Evolutionary conservation across 2,113 vertebrate genomes (phyloP).

Genomic region (Ciconia maguari): DNA sequence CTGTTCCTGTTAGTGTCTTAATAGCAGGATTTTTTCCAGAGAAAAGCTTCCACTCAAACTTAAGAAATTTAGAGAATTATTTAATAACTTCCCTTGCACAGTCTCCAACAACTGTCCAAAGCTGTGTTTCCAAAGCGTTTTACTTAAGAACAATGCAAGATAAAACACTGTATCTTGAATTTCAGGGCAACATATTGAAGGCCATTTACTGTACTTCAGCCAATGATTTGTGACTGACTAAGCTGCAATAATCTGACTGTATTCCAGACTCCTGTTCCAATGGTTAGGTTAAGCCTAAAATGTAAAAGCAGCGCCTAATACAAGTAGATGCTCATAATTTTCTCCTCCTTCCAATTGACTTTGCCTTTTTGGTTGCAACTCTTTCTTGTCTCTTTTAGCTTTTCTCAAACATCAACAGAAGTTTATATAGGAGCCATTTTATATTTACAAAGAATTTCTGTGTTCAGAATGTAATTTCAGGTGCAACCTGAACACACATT

Average conservation of each 20-base stretch:
- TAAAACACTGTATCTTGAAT: not conserved
- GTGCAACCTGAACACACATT: not conserved
- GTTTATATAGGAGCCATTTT: not conserved
- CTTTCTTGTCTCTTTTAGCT: not conserved
- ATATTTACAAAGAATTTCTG: not conserved
- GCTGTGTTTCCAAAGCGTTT: not conserved
- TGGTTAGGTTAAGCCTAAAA: not conserved
- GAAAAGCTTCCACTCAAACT: not conserved
- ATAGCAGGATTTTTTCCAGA: not conserved
- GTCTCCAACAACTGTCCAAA: not conserved
- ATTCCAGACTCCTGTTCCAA: not conserved
- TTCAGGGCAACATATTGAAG: not conserved
- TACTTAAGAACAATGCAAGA: not conserved
- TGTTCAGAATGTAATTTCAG: not conserved
- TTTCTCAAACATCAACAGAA: not conserved
- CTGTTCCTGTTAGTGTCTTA: not conserved
- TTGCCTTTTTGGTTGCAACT: not conserved
- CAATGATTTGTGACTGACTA: not conserved
- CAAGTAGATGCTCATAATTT: not conserved
- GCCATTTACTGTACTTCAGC: not conserved
- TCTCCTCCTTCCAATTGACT: not conserved
- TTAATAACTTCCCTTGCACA: fast-evolving
- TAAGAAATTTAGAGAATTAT: not conserved
- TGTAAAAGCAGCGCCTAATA: not conserved
- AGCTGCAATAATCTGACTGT: not conserved